Conservation (phyloP, 2,113 vertebrate genomes). For the human region GRCh38 chr7:129412501-129413000, state of each 20-base stretch:
- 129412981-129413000: too few relatives aligned
- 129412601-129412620: background rate
- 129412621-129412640: background rate
- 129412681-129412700: background rate
- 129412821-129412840: background rate
- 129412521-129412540: too few relatives aligned
- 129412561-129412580: too few relatives aligned
- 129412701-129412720: background rate
- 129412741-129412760: background rate
- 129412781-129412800: background rate
- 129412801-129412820: background rate
- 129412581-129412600: conserved; percentile 12
- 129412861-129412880: background rate
- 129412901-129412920: background rate
- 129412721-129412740: background rate
- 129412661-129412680: background rate
- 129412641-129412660: background rate
- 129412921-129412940: too few relatives aligned
- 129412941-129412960: too few relatives aligned
- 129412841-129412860: background rate
- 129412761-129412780: background rate
- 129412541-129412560: too few relatives aligned
- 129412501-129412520: too few relatives aligned
- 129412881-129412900: background rate
- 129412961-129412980: too few relatives aligned